Base-by-base conservation (phyloP, 2,113 vertebrate species). In the Lagopus leucura region DNA sequence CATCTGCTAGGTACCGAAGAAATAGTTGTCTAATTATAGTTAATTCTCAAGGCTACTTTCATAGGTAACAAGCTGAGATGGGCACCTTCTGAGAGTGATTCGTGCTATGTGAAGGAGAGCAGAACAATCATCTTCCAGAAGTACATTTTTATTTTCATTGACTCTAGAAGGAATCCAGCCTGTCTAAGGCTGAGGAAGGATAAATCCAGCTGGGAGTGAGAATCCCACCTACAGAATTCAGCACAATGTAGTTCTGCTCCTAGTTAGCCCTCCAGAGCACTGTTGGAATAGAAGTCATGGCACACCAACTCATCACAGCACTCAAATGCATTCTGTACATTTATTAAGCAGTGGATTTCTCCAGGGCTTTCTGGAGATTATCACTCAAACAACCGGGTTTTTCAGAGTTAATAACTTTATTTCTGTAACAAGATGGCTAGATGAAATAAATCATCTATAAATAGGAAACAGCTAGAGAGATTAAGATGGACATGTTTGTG, bases 291-390 rank as follows among this genome's bases (percentile, higher is more conserved):
- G 65, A 79, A 76, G 58, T 45, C 71, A 32, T 48, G 61, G 54
- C 43, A 30, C 0, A 0, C 10, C 57, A 36, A 58, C 19, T 40
- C 32, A 58, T 0, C 11, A 11, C 48, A 0, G 14, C 6, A 6
- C 1, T 89, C 45, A 85, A 66, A 73, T 17, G 4, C 5, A 3
- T 24, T 7, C 48, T 65, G 57, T 64, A 45, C 3, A 1, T 64
- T 92, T 83, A 64, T 63, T 27, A 64, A 86, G 20, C 28, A 74
- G 83, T 77, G 73, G 40, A 55, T 88, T 90, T 81, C 76, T 74
- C 60, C 10, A 30, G 42, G 65, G 64, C 36, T 93, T 67, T 90
- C 55, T 88, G 18, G 30, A 70, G 54, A 18, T 80, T 38, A 54
- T 80, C 50, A 45, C 55, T 80, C 45, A 57, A 48, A 45, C 54